These are phyloP conservation scores for Malacoraja senta DNA, from an alignment of 2,797 vertebrate genomes.

Conservation along the genomic window DNA sequence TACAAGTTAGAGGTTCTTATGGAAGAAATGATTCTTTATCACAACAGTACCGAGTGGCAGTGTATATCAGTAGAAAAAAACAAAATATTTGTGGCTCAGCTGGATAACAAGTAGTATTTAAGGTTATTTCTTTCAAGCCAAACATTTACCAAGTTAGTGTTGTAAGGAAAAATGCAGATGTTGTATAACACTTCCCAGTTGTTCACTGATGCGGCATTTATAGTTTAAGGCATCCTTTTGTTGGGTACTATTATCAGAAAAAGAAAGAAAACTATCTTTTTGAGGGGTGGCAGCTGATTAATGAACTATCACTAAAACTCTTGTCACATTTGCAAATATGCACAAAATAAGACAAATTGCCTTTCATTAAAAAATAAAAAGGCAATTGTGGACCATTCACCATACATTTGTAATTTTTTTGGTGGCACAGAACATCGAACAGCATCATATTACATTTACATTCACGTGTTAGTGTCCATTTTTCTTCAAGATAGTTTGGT, in stretches of 20 bases:
- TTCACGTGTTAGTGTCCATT: too few relatives aligned
- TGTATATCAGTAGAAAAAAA: conserved; percentile 61
- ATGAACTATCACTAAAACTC: neutral
- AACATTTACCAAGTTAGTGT: neutral
- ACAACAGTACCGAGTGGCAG: conserved; percentile 64
- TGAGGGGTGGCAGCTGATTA: neutral
- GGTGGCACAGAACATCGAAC: too few relatives aligned
- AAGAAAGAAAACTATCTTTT: neutral
- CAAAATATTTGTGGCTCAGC: conserved; percentile 78
- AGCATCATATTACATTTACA: neutral
- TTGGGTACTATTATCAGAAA: neutral
- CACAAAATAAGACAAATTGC: neutral
- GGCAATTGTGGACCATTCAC: neutral
- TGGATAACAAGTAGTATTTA: conserved; percentile 75
- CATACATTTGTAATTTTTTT: neutral
- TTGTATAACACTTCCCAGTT: neutral
- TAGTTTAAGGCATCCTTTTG: neutral
- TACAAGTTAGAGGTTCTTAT: conserved; percentile 81
- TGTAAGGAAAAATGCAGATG: neutral
- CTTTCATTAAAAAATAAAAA: neutral
- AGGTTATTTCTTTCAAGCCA: neutral
- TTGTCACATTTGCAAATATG: neutral
- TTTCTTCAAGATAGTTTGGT: neutral
- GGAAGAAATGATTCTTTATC: conserved; percentile 89
- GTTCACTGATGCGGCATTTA: neutral